Conservation (phyloP, 2,113 vertebrate species). For the Dicentrarchus labrax region DNA sequence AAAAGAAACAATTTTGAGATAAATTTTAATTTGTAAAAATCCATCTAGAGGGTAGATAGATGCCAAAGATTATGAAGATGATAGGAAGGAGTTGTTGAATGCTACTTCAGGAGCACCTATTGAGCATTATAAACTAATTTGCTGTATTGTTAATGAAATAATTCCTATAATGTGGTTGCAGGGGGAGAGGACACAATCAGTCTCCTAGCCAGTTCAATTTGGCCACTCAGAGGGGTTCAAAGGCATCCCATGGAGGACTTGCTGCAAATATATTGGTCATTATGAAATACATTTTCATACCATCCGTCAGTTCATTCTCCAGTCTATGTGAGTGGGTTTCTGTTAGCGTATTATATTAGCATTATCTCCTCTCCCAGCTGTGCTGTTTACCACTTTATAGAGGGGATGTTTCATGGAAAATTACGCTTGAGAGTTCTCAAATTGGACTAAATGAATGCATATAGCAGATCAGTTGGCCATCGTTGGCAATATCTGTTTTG, state of each 20-base stretch:
- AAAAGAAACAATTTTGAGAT: not conserved
- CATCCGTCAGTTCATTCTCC: not conserved
- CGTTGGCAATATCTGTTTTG: not conserved
- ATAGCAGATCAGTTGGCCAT: not conserved
- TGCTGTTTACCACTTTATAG: conserved; percentile 33
- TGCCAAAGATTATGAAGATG: not conserved
- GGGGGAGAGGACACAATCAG: conserved; percentile 1
- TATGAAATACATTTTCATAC: conserved; percentile 37
- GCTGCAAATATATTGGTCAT: conserved; percentile 11
- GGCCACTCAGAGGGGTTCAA: not conserved
- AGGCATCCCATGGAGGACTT: conserved; percentile 4
- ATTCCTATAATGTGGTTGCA: not conserved
- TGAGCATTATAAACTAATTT: conserved; percentile 13
- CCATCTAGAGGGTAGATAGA: not conserved
- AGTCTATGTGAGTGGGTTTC: conserved; percentile 1
- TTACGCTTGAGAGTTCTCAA: conserved; percentile 20
- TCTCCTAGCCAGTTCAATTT: conserved; percentile 21
- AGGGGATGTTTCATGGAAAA: conserved; percentile 27
- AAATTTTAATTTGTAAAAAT: not conserved
- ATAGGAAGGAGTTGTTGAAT: not conserved
- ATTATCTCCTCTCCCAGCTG: conserved; percentile 18
- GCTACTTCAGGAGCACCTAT: not conserved
- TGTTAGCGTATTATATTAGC: conserved; percentile 20
- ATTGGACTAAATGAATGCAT: conserved; percentile 23
- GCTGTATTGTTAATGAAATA: not conserved